A percentile compares a stretch with the other conserved stretches of the same genome.
Evolutionary conservation across 2,888 invertebrate species (phyloP).

Genomic region (Gibbula magus): DNA sequence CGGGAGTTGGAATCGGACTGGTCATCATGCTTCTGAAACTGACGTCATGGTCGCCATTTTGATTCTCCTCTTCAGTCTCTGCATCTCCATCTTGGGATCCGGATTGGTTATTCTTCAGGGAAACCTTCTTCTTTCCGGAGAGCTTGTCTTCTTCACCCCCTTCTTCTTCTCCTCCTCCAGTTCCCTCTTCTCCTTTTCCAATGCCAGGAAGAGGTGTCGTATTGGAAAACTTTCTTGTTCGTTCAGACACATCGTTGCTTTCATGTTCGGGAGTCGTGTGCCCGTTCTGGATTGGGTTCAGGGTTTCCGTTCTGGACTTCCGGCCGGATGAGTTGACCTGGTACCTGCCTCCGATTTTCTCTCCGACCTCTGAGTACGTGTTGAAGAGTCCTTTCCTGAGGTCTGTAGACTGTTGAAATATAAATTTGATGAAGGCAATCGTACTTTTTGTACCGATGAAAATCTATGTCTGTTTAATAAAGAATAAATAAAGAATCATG

Average conservation of each 20-base stretch:
- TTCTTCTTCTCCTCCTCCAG: background rate
- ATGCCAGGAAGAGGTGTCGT: slow-evolving; percentile 30
- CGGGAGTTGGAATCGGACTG: slow-evolving; percentile 64
- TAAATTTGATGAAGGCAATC: too few relatives aligned
- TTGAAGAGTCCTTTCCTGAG: slow-evolving; percentile 44
- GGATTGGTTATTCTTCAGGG: background rate
- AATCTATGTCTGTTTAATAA: too few relatives aligned
- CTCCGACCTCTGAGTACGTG: slow-evolving; percentile 61
- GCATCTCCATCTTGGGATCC: background rate
- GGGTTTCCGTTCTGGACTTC: background rate
- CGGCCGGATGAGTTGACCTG: background rate
- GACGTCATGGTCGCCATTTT: slow-evolving; percentile 24
- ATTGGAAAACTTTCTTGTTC: background rate
- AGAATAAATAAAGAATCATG: too few relatives aligned
- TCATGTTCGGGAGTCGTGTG: background rate
- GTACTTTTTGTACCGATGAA: too few relatives aligned
- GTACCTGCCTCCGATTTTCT: slow-evolving; percentile 35
- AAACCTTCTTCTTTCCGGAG: slow-evolving; percentile 18
- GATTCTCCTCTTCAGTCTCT: background rate
- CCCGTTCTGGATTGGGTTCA: background rate
- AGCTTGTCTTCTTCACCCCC: background rate
- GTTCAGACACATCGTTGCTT: background rate
- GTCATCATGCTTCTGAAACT: slow-evolving; percentile 50
- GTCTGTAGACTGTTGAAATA: slow-evolving; percentile 19
- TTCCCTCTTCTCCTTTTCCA: background rate